Percentiles rank a stretch among this genome's conserved stretches.
Evolutionary conservation across 2,113 vertebrate genomes (phyloP).

Genomic region (Amazona guildingii): DNA sequence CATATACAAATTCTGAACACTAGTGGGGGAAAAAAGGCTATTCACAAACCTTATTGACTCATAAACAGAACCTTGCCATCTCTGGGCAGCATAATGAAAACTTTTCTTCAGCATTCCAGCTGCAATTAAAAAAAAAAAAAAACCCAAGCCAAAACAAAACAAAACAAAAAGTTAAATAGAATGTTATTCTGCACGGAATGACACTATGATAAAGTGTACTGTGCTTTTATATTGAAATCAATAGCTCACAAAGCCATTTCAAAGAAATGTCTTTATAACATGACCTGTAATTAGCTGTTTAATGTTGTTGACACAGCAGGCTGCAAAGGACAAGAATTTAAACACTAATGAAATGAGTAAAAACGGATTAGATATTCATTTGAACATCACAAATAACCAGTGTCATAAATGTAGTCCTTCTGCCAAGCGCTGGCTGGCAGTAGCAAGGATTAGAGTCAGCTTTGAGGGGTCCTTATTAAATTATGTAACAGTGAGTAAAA

Average conservation of each 20-base stretch:
- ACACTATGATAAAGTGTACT: neutral
- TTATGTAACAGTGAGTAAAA: neutral
- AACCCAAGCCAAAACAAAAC: too few species aligned
- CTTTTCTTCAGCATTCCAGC: neutral
- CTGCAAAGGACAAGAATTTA: neutral
- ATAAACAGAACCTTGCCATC: neutral
- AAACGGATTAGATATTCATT: neutral
- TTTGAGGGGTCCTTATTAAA: neutral
- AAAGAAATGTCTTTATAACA: neutral
- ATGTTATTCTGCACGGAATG: neutral
- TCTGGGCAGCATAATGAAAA: neutral
- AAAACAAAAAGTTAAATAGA: neutral
- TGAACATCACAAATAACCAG: neutral
- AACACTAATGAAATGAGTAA: neutral
- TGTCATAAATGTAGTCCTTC: neutral
- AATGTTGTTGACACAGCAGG: neutral
- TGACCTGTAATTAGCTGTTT: neutral
- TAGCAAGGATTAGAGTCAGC: neutral
- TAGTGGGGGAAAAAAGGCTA: neutral
- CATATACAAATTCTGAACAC: neutral
- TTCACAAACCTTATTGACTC: neutral
- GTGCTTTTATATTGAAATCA: neutral
- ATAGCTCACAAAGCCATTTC: neutral
- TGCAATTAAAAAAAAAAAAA: neutral
- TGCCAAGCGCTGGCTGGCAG: neutral